Evolutionary conservation across 2,113 vertebrate species (phyloP).

Genomic region (Sturnus vulgaris): DNA sequence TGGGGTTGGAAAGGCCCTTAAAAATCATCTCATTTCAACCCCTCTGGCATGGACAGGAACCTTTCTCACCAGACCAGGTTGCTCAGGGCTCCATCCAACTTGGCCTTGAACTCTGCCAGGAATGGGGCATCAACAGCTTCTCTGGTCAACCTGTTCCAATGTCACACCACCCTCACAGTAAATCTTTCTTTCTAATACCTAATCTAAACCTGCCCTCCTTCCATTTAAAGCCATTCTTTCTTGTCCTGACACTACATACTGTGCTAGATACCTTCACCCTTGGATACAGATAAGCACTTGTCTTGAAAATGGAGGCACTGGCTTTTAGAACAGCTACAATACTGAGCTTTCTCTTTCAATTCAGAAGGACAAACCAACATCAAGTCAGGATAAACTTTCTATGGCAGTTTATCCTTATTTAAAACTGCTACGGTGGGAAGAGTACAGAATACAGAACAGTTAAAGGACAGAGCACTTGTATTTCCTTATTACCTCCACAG

Average conservation of each 20-base stretch:
- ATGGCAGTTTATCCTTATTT: neutral
- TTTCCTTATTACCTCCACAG: neutral
- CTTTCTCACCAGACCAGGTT: neutral
- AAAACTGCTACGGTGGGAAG: neutral
- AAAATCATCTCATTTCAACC: neutral
- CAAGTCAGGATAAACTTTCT: neutral
- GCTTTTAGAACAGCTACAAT: neutral
- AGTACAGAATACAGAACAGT: neutral
- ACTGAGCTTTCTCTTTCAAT: neutral
- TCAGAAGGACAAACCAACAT: neutral
- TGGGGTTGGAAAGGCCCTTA: neutral
- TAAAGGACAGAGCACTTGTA: neutral
- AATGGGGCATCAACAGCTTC: neutral
- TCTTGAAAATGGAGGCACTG: neutral
- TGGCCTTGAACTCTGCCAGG: neutral
- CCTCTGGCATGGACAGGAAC: neutral
- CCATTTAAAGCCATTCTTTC: neutral
- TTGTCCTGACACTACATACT: neutral
- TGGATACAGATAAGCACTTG: neutral
- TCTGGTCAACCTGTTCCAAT: neutral
- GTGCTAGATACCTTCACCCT: neutral
- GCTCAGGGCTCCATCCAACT: neutral
- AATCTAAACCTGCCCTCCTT: neutral
- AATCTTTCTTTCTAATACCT: neutral
- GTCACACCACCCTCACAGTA: neutral